These are phyloP conservation scores for Noctua janthe DNA, from an alignment of 2,888 invertebrate genomes.

Conservation along the genomic window DNA sequence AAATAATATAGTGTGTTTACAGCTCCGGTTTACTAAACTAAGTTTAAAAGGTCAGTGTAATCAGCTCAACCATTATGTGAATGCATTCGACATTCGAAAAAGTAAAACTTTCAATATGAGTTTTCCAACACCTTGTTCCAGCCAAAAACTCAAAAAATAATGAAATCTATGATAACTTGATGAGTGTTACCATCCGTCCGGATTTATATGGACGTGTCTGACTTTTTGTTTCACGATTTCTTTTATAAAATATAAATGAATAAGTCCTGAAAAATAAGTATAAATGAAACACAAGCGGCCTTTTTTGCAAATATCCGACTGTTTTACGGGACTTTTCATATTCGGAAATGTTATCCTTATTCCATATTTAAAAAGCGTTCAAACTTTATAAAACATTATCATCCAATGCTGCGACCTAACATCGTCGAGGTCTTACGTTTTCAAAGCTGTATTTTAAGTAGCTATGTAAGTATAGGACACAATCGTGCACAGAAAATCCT, in stretches of 20 bases:
- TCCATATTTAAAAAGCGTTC: neutral
- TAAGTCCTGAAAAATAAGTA: neutral
- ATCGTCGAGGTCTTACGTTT: constrained; percentile 12
- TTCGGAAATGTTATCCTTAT: neutral
- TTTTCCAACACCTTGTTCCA: neutral
- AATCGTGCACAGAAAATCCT: constrained; percentile 38
- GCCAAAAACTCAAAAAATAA: neutral
- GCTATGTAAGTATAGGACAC: neutral
- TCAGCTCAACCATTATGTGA: constrained; percentile 21
- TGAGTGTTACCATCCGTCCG: neutral
- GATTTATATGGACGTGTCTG: neutral
- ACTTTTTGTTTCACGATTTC: neutral
- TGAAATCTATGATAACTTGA: neutral
- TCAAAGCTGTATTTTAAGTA: neutral
- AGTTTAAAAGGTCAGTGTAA: constrained; percentile 30
- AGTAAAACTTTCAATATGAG: neutral
- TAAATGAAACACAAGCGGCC: neutral
- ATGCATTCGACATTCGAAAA: neutral
- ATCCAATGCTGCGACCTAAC: neutral
- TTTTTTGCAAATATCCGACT: neutral
- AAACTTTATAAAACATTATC: neutral
- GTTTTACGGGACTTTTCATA: neutral
- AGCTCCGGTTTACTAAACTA: constrained; percentile 29
- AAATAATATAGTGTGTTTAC: neutral
- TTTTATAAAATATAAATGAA: neutral